These are phyloP conservation scores for Phylloscopus trochiloides DNA, from an alignment of 2,113 vertebrate genomes.

Conservation along the genomic window DNA sequence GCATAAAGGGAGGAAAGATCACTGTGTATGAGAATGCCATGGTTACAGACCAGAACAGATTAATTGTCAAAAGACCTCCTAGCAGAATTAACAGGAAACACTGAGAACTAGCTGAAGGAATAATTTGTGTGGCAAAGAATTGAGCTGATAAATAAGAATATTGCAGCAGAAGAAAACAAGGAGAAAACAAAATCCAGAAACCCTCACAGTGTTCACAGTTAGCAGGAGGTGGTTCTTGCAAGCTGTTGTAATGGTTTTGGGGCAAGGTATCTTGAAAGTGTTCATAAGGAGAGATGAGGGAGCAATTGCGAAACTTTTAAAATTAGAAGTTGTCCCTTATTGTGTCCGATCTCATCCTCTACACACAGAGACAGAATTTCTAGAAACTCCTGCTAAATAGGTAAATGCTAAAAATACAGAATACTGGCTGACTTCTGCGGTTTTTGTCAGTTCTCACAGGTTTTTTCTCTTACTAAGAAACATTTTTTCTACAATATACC, in stretches of 20 bases:
- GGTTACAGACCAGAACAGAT: conserved; percentile 12
- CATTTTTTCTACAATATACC: background rate
- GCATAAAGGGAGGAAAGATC: background rate
- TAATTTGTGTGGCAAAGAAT: background rate
- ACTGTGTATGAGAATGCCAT: background rate
- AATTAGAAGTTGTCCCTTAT: background rate
- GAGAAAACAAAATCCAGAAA: background rate
- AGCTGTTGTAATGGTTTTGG: background rate
- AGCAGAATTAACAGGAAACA: conserved; percentile 9
- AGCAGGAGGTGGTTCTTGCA: background rate
- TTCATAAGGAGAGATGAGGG: background rate
- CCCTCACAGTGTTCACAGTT: background rate
- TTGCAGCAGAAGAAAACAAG: background rate
- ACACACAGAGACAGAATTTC: background rate
- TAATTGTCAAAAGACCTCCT: conserved; percentile 2
- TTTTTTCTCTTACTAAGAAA: background rate
- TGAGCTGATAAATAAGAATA: background rate
- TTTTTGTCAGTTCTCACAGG: background rate
- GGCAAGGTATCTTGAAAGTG: background rate
- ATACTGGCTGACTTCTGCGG: background rate
- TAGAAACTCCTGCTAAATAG: background rate
- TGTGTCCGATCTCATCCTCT: background rate
- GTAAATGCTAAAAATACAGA: background rate
- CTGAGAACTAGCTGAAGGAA: background rate
- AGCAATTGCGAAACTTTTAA: background rate